Evolutionary conservation across 2,888 invertebrate genomes (phyloP).

Genomic region (Napeogenes sylphis): DNA sequence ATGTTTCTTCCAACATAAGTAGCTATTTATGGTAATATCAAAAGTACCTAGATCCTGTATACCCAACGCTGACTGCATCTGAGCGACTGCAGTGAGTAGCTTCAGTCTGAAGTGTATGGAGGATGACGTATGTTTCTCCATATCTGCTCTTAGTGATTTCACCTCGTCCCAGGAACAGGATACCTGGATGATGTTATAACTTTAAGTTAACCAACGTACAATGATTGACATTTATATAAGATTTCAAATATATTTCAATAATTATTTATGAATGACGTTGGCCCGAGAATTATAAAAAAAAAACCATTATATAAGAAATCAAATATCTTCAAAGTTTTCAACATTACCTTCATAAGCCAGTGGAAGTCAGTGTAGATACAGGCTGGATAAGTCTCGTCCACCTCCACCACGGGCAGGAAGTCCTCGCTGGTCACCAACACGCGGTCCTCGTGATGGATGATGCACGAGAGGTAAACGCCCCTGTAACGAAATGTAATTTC

Average conservation of each 20-base stretch:
- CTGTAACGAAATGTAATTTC: slow-evolving; percentile 70
- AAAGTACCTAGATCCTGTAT: slow-evolving; percentile 88
- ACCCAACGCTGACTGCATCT: slow-evolving; percentile 94
- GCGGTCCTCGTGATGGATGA: slow-evolving; percentile 96
- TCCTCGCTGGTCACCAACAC: slow-evolving; percentile 98
- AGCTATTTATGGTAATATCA: not conserved
- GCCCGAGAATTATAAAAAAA: too few species aligned
- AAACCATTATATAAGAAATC: too few species aligned
- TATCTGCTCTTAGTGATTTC: slow-evolving; percentile 91
- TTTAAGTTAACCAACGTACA: not conserved
- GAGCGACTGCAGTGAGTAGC: slow-evolving; percentile 92
- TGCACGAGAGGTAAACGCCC: slow-evolving; percentile 94
- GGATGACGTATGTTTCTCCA: slow-evolving; percentile 95
- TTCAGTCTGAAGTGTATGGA: slow-evolving; percentile 95
- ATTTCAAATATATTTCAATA: not conserved
- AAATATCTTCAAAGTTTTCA: too few species aligned
- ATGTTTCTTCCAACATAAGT: too few species aligned
- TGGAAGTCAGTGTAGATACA: slow-evolving; percentile 95
- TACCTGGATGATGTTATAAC: slow-evolving; percentile 72
- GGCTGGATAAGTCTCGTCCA: slow-evolving; percentile 96
- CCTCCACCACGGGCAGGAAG: slow-evolving; percentile 96
- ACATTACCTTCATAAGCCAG: slow-evolving; percentile 96
- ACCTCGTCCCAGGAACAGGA: slow-evolving; percentile 98
- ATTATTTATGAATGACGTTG: too few species aligned
- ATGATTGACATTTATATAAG: not conserved